Conservation (phyloP, 1,140 invertebrate genomes). For the Lysiphlebus fabarum region DNA sequence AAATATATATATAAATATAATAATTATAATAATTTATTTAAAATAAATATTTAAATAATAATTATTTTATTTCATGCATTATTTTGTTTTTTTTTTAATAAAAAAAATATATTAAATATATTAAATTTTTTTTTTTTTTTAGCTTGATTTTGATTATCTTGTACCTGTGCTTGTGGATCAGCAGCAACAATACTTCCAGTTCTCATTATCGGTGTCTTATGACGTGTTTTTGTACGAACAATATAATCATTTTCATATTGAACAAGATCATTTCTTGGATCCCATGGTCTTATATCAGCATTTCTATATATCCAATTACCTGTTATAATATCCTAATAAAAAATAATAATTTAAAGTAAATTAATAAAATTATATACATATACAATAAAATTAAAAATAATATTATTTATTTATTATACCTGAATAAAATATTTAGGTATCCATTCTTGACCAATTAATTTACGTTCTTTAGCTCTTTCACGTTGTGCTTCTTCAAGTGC, state of each 20-base stretch:
- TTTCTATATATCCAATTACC: constrained; percentile 77
- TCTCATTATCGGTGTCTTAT: constrained; percentile 68
- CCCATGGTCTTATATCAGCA: constrained; percentile 75
- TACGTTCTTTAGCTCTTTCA: constrained; percentile 65
- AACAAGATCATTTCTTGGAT: constrained; percentile 75
- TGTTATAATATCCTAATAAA: constrained; percentile 57
- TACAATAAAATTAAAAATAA: constrained; percentile 1
- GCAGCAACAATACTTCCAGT: constrained; percentile 62
- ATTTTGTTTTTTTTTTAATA: constrained; percentile 4
- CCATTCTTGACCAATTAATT: constrained; percentile 63
- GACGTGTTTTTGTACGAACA: constrained; percentile 70
- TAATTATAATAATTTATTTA: constrained; percentile 4
- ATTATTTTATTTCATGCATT: constrained; percentile 10
- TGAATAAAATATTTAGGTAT: constrained; percentile 70
- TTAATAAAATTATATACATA: no score
- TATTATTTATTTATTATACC: constrained; percentile 37
- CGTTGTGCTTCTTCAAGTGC: constrained; percentile 83
- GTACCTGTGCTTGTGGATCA: constrained; percentile 56
- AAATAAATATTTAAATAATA: background rate
- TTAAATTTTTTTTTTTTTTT: constrained; percentile 18
- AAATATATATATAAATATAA: constrained; percentile 9
- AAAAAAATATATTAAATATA: constrained; percentile 16
- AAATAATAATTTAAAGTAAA: background rate
- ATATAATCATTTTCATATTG: constrained; percentile 76
- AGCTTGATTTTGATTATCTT: constrained; percentile 19